Evolutionary conservation across 2,888 invertebrate species (phyloP).

Genomic region (Cosmorhoe ocellata): DNA sequence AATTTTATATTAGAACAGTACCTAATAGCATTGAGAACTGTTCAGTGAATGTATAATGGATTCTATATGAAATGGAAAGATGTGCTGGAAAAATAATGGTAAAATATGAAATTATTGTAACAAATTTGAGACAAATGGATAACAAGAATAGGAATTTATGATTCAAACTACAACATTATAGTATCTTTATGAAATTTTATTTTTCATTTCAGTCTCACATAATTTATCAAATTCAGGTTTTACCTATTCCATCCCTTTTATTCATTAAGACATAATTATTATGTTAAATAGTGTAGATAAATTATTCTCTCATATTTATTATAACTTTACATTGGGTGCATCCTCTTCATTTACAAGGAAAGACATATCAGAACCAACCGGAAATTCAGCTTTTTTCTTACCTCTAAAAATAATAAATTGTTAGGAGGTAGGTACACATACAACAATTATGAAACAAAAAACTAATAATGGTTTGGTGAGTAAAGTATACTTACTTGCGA

Average conservation of each 20-base stretch:
- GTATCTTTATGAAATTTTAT: background rate
- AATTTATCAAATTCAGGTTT: too few relatives aligned
- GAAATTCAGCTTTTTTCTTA: conserved; percentile 75
- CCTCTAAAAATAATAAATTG: conserved; percentile 68
- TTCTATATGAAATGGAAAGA: conserved; percentile 12
- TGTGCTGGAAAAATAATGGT: conserved; percentile 8
- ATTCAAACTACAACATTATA: too few relatives aligned
- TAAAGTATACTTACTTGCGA: conserved; percentile 67
- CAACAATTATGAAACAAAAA: too few relatives aligned
- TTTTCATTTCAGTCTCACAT: background rate
- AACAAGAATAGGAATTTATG: background rate
- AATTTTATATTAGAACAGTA: background rate
- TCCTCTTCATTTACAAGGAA: conserved; percentile 56
- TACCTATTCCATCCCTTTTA: too few relatives aligned
- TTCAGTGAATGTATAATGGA: conserved; percentile 19
- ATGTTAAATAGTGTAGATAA: too few relatives aligned
- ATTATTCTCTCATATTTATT: too few relatives aligned
- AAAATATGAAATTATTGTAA: background rate
- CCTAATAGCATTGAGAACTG: conserved; percentile 2
- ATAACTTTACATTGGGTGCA: too few relatives aligned
- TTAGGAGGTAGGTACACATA: background rate
- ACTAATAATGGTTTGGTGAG: too few relatives aligned
- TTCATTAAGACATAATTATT: too few relatives aligned
- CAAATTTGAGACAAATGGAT: conserved; percentile 2
- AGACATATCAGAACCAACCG: conserved; percentile 83